Evolutionary conservation across 2,888 invertebrate species (phyloP), one percentile per base, ranked within the genome.

Genomic region (Mythimna vitellina): DNA sequence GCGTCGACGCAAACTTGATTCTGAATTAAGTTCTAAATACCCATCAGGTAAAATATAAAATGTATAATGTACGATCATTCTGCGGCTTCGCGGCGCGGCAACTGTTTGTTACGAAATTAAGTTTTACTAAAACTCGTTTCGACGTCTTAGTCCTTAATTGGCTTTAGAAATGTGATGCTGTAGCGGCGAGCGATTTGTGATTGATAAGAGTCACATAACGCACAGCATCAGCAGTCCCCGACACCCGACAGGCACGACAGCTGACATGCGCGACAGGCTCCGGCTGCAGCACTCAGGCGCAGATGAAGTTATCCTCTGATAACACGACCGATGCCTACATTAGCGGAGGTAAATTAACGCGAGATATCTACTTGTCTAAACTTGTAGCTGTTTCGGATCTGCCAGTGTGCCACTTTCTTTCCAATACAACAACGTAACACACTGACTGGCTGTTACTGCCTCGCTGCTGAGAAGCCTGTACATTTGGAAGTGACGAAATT

Each of bases 1-100:
- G 86, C 83, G 85, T 82, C 87, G 84, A 87, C 86, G 85, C 83
- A 81, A 81, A 88, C 87, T 85, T 84, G 81, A 89, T 86, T 86
- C 85, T 9, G 87, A 90, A 93, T 92, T 89, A 88, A 91, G 90
- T 88, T 89, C 89, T 91, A 90, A 91, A 89, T 90, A 89, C 85
- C 46, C 85, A 77, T 86, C 61, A 62, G 54, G 65, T 65, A 67
- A 74, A 56, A 65, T 71, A 90, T 91, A 90, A 91, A 90, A 90
- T 81, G 82, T 89, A 70, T 86, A 89, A 91, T 85, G 86, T 89
- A 89, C 87, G 89, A 89, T 89, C 87, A 90, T 89, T 86, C 80
- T 80, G 84, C 73, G 85, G 81, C 83, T 76, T 79, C 78, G 86
- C 85, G 78, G 83, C 82, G 84, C 77, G 74, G 79, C 80, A 75